Evolutionary conservation across 2,888 invertebrate species (phyloP).

Genomic region (Hyposoter dolosus): DNA sequence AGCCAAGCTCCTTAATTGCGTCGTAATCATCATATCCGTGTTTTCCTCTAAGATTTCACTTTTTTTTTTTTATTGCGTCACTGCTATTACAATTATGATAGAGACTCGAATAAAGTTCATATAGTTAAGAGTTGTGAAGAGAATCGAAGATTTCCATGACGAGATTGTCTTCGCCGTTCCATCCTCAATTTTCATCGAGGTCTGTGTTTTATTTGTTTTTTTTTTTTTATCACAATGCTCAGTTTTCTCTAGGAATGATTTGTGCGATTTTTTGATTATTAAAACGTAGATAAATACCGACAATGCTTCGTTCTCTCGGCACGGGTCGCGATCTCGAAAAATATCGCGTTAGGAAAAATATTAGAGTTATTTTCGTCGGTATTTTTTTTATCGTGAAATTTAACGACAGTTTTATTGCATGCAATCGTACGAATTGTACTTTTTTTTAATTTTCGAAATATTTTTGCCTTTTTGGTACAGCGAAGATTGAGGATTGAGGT

Average conservation of each 20-base stretch:
- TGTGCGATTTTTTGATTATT: conserved; percentile 61
- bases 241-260: conserved; percentile 37
- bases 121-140: conserved; percentile 55
- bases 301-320: conserved; percentile 8
- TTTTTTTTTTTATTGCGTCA: conserved; percentile 13
- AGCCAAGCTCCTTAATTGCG: too few relatives aligned
- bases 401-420: conserved; percentile 42
- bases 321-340: conserved; percentile 47
- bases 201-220: background rate
- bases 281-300: conserved; percentile 18
- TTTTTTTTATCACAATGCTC: conserved; percentile 61
- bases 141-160: conserved; percentile 52
- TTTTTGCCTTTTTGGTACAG: background rate
- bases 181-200: conserved; percentile 17
- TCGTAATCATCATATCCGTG: conserved; percentile 6
- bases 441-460: too few relatives aligned
- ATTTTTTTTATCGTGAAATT: background rate
- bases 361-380: conserved; percentile 29
- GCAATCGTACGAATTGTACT: conserved; percentile 44
- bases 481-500: background rate
- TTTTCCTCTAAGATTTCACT: conserved; percentile 17
- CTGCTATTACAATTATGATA: conserved; percentile 44
- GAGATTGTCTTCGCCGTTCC: conserved; percentile 20
- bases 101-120: conserved; percentile 63
- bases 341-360: conserved; percentile 60